A percentile compares a stretch with the other conserved stretches of the same genome.
Evolutionary conservation across 2,797 vertebrate species (phyloP).

Genomic region (Cetoscarus ocellatus): DNA sequence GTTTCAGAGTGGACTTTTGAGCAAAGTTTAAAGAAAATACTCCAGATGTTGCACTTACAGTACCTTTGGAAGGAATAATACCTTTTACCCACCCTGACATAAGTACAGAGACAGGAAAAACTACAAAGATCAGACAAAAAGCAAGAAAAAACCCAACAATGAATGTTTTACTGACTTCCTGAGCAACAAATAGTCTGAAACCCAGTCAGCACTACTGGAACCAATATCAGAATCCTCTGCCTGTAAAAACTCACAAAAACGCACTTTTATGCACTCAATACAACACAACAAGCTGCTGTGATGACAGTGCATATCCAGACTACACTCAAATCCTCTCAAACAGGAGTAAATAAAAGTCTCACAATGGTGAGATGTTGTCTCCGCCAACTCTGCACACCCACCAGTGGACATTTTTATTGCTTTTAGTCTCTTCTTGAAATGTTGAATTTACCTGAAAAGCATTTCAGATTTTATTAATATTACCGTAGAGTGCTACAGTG

Average conservation of each 20-base stretch:
- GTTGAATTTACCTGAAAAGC: conserved; percentile 43
- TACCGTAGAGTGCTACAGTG: conserved; percentile 21
- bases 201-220: conserved; percentile 18
- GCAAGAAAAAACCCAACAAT: conserved; percentile 12
- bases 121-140: neutral
- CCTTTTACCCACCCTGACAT: neutral
- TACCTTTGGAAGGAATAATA: too few relatives aligned
- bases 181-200: conserved; percentile 43
- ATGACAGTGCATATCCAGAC: conserved; percentile 29
- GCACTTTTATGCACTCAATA: conserved; percentile 10
- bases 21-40: too few relatives aligned
- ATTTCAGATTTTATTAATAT: conserved; percentile 49
- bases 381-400: conserved; percentile 22
- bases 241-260: conserved; percentile 12
- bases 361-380: conserved; percentile 12
- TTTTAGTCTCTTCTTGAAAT: conserved; percentile 31
- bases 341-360: conserved; percentile 21
- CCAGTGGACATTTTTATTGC: conserved; percentile 53
- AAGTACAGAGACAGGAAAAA: conserved; percentile 1
- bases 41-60: too few relatives aligned
- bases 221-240: conserved; percentile 29
- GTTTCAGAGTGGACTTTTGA: too few relatives aligned
- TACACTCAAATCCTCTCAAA: conserved; percentile 39
- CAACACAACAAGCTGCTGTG: conserved; percentile 15
- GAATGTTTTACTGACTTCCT: conserved; percentile 40